These are phyloP conservation scores for Ciona savignyi DNA, from an alignment of 23 tunicate species.

Conservation along the genomic window DNA sequence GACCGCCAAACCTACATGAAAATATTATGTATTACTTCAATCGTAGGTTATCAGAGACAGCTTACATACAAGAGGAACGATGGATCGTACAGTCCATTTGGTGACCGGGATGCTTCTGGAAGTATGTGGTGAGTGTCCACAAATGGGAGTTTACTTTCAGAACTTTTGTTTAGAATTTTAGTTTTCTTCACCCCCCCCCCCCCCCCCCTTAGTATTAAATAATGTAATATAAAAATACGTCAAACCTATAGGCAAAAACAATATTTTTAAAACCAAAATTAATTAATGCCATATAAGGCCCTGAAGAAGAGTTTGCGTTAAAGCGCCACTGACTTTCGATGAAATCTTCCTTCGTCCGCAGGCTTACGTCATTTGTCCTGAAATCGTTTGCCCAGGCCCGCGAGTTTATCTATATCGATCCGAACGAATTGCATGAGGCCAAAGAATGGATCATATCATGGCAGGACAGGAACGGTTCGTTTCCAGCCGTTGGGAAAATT, in stretches of 20 bases:
- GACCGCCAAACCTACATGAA: no score
- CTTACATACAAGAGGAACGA: conserved; percentile 80
- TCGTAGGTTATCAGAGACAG: conserved; percentile 91
- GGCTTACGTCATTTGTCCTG: conserved; percentile 98
- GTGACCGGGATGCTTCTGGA: conserved; percentile 79
- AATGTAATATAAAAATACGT: no score
- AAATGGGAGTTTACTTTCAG: no score
- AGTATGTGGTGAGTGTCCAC: conserved; percentile 97
- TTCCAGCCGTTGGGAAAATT: conserved; percentile 88
- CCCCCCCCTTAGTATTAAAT: no score
- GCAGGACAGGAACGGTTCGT: conserved; percentile 73
- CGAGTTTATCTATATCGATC: conserved; percentile 84
- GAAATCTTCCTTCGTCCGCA: no score
- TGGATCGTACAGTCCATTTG: conserved; percentile 93
- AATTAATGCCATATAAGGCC: no score
- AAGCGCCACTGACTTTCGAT: no score
- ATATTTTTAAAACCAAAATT: no score
- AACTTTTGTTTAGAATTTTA: no score
- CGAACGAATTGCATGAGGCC: conserved; percentile 60
- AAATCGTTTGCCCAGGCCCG: conserved; percentile 86
- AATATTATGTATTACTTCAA: conserved; percentile 98
- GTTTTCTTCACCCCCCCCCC: background rate
- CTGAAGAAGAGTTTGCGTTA: no score
- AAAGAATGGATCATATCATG: conserved; percentile 80
- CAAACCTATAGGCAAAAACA: no score